phyloP scores from a whole-genome alignment of 2,113 vertebrate genomes.

The Forbesichthys papilliferus region DNA sequence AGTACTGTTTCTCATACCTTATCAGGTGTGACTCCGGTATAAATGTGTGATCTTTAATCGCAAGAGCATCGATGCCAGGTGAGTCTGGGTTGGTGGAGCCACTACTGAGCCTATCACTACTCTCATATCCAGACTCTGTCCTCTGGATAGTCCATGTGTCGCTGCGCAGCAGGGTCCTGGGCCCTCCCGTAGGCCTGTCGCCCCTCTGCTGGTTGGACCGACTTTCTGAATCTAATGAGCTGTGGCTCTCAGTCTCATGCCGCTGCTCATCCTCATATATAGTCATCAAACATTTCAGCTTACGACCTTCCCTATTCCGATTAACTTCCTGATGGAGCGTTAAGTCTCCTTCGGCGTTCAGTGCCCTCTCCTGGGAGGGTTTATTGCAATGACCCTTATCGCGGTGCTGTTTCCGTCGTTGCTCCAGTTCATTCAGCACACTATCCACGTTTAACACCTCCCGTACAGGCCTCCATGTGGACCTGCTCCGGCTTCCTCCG shows the following conservation, averaged over 20 bases:
- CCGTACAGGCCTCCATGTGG: constrained; percentile 87
- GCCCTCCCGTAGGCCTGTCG: constrained; percentile 63
- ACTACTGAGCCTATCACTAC: constrained; percentile 90
- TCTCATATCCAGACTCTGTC: constrained; percentile 94
- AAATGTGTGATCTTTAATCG: constrained; percentile 65
- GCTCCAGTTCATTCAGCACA: constrained; percentile 87
- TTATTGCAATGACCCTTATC: constrained; percentile 80
- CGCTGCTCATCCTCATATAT: constrained; percentile 95
- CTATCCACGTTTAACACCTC: constrained; percentile 95
- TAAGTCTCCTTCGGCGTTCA: constrained; percentile 54
- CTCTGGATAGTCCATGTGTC: constrained; percentile 91
- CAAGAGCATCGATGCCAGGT: constrained; percentile 78
- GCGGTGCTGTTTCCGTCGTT: constrained; percentile 76
- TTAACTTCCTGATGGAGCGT: constrained; percentile 59
- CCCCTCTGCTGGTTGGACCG: constrained; percentile 70
- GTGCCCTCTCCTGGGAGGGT: constrained; percentile 67
- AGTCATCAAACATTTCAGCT: constrained; percentile 89
- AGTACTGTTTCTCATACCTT: constrained; percentile 76
- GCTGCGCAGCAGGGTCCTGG: constrained; percentile 74
- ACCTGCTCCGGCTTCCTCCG: constrained; percentile 71
- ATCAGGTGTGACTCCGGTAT: constrained; percentile 69
- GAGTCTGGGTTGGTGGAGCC: constrained; percentile 90
- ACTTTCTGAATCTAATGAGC: constrained; percentile 84
- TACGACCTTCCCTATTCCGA: constrained; percentile 76
- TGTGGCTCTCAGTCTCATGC: constrained; percentile 85